phyloP scores from a whole-genome alignment of 2,888 invertebrate genomes.

The Ophraella communa region DNA sequence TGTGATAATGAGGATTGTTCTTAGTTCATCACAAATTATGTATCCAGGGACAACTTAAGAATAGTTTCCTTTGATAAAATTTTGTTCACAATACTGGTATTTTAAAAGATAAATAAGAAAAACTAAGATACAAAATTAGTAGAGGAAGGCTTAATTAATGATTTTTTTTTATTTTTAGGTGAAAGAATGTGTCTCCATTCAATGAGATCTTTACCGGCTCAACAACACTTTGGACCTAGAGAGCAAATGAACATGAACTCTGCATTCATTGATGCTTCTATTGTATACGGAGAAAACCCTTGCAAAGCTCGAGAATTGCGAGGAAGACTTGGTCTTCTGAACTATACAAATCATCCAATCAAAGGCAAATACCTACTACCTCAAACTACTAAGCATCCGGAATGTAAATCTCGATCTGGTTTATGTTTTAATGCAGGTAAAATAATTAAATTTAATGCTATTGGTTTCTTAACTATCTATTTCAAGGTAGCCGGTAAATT shows the following conservation, averaged over 20 bases:
- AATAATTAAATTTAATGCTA: too few species aligned
- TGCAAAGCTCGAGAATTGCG: slow-evolving; percentile 80
- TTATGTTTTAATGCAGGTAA: slow-evolving; percentile 82
- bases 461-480: too few species aligned
- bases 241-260: slow-evolving; percentile 96
- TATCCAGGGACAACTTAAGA: too few species aligned
- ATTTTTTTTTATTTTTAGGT: slow-evolving; percentile 66
- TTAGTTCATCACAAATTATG: too few species aligned
- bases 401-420: slow-evolving; percentile 86
- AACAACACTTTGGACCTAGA: slow-evolving; percentile 84
- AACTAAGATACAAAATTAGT: too few species aligned
- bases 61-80: too few species aligned
- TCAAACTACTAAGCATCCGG: slow-evolving; percentile 78
- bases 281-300: slow-evolving; percentile 87
- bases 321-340: slow-evolving; percentile 81
- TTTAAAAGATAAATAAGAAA: too few species aligned
- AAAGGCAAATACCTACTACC: slow-evolving; percentile 83
- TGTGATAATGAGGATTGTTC: too few species aligned
- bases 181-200: slow-evolving; percentile 90
- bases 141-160: too few species aligned
- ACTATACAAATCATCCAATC: slow-evolving; percentile 76
- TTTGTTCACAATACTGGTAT: too few species aligned
- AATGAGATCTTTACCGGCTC: slow-evolving; percentile 92
- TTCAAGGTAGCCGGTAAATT: too few species aligned
- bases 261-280: slow-evolving; percentile 85